phyloP scores from a whole-genome alignment of 2,797 vertebrate genomes.

The Leptoclinus maculatus region DNA sequence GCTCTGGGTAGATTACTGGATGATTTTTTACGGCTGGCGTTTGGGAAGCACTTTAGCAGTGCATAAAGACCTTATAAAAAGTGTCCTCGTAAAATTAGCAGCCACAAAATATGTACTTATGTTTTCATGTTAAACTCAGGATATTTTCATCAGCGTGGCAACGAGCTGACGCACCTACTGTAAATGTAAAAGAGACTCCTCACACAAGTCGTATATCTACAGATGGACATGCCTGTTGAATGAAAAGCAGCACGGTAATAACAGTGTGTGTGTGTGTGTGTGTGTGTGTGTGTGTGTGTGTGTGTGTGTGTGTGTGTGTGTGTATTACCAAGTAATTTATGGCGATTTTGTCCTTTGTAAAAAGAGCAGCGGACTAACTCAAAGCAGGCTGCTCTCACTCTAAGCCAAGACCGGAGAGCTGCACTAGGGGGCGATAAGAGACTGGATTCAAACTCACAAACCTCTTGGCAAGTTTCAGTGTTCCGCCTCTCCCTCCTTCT shows the following conservation, averaged over 20 bases:
- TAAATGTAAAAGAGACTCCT: constrained; percentile 46
- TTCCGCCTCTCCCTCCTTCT: constrained; percentile 10
- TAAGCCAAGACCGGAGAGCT: not conserved
- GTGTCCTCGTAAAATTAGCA: constrained; percentile 86
- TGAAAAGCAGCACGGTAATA: constrained; percentile 72
- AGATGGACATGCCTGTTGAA: constrained; percentile 72
- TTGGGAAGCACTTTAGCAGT: constrained; percentile 83
- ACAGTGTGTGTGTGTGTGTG: constrained; percentile 53
- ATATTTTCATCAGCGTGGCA: constrained; percentile 75
- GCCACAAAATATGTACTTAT: constrained; percentile 86
- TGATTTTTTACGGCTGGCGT: constrained; percentile 84
- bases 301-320: constrained; percentile 25
- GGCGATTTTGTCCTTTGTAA: constrained; percentile 74
- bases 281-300: constrained; percentile 21
- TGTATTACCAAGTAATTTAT: constrained; percentile 73
- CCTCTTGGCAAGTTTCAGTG: constrained; percentile 13
- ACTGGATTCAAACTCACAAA: constrained; percentile 56
- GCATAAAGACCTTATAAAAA: constrained; percentile 88
- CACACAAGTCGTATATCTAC: constrained; percentile 67
- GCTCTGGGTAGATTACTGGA: constrained; percentile 77
- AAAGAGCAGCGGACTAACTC: constrained; percentile 68
- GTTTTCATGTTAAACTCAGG: constrained; percentile 79
- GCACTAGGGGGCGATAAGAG: constrained; percentile 83
- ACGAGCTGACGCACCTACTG: constrained; percentile 58
- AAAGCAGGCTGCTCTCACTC: constrained; percentile 63